Evolutionary conservation across 2,888 invertebrate genomes (phyloP).

Genomic region (Heteropelma amictum): DNA sequence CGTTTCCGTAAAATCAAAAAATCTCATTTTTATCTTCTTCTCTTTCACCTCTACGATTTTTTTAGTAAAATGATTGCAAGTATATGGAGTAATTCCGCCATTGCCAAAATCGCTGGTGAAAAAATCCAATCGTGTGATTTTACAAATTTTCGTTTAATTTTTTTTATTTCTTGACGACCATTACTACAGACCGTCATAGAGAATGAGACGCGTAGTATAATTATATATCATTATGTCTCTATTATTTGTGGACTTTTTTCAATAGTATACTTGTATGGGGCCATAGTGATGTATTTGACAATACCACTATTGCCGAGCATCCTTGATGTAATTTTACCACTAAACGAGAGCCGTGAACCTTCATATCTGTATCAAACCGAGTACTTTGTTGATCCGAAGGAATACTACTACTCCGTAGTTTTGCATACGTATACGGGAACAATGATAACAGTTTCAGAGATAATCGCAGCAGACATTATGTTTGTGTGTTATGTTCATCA

Average conservation of each 20-base stretch:
- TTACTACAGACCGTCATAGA: not conserved
- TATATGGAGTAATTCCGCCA: too few species aligned
- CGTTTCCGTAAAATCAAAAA: too few species aligned
- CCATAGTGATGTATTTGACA: not conserved
- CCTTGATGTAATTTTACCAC: constrained; percentile 12
- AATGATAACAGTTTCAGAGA: not conserved
- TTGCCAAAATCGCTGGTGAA: not conserved
- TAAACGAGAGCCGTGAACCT: constrained; percentile 22
- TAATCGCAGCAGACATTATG: constrained; percentile 14
- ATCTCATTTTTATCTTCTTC: too few species aligned
- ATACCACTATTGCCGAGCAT: constrained; percentile 21
- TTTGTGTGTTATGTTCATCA: constrained; percentile 31
- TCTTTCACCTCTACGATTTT: too few species aligned
- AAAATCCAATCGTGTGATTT: not conserved
- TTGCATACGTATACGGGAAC: constrained; percentile 26
- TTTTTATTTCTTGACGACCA: too few species aligned
- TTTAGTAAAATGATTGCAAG: too few species aligned
- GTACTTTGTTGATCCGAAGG: constrained; percentile 25
- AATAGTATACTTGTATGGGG: not conserved
- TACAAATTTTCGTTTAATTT: too few species aligned
- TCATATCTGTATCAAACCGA: constrained; percentile 17
- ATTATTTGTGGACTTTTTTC: not conserved
- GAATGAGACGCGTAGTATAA: not conserved
- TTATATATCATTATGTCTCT: not conserved
- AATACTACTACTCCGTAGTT: constrained; percentile 17